Evolutionary conservation across 2,888 invertebrate genomes (phyloP), one percentile per base, ranked within the genome.

Genomic region (Lacanobia oleracea): DNA sequence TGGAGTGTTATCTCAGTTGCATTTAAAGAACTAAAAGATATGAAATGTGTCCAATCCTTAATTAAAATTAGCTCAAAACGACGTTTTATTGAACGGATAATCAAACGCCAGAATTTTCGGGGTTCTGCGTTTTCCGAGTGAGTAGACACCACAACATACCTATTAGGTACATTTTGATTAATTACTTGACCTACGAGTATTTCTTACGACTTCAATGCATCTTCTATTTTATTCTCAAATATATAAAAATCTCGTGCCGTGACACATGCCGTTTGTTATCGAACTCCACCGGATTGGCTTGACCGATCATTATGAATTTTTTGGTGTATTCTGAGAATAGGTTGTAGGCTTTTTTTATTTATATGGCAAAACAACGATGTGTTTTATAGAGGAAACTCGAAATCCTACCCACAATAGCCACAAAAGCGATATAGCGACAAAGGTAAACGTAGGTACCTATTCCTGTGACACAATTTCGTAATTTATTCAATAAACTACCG

Each of bases 401-500:
- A 23, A 10, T 21, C 7, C 27, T 3, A 14, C 21, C 23, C 6
- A 8, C 43, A 23, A n/a, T 7, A n/a, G 23, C 23, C n/a, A 43
- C 59, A 50, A n/a, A 54, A 67, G 50, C 18, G 14, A 56, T 37
- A 27, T n/a, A n/a, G n/a, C n/a, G 6, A 27, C 2, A 45, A 68
- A 50, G 23, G 45, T 40, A 69, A 66, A 57, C 12, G 8, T 57
- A 57, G 14, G 6, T 57, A n/a, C n/a, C n/a, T n/a, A 70, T 65
- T 68, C 51, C 43, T 37, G 65, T 62, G 66, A 57, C 53, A 72
- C 45, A 54, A 67, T 68, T 61, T 61, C 37, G 67, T 74, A 80
- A 71, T 77, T 72, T 77, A 84, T 81, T 77, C 68, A 71, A 85
- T 81, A 85, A 75, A 75, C 72, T 70, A 37, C 66, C 72, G 78